Evolutionary conservation across 2,797 vertebrate genomes (phyloP), one percentile per base, ranked within the genome.

Genomic region (Monodelphis domestica): DNA sequence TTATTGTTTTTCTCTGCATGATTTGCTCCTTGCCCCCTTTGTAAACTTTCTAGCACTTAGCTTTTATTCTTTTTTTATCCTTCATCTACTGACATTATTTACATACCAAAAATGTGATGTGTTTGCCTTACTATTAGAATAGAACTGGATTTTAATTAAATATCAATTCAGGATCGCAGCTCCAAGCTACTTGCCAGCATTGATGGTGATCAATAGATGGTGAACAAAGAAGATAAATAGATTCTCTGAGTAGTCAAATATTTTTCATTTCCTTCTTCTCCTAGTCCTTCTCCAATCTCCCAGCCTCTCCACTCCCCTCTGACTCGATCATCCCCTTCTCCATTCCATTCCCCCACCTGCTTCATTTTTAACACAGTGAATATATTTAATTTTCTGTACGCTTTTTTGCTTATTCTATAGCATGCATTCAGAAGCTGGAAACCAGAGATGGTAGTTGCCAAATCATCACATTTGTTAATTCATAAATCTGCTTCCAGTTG

Each of bases 81-180:
- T 97, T 98, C 97, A 98, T 98, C 98, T 97, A 90, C 93, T 98
- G 98, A 97, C 97, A 96, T 97, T 98, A 98, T 98, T 98, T 98
- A 98, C 97, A 98, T 97, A 94, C 91, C 70, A 95, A 95, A 98
- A 98, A 94, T 97, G 96, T 96, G 97, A 96, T 97, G 95, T 97
- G 97, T 98, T 98, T 98, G 97, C 97, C 94, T 95, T 97, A 97
- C 98, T 98, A 98, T 98, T 98, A 98, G 97, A 98, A 98, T 97
- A 97, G 97, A 98, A 98, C 97, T 98, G 96, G 59, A 92, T 98
- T 98, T 98, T 98, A 98, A 98, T 98, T 98, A 98, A 98, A 98
- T 98, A 98, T 97, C 97, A 98, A 97, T 97, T 98, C 97, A 97
- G 94, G 91, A 98, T 98, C 98, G 97, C 95, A 98, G 91, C 95